Evolutionary conservation across 1,140 invertebrate genomes (phyloP).

Genomic region (Periplaneta americana): DNA sequence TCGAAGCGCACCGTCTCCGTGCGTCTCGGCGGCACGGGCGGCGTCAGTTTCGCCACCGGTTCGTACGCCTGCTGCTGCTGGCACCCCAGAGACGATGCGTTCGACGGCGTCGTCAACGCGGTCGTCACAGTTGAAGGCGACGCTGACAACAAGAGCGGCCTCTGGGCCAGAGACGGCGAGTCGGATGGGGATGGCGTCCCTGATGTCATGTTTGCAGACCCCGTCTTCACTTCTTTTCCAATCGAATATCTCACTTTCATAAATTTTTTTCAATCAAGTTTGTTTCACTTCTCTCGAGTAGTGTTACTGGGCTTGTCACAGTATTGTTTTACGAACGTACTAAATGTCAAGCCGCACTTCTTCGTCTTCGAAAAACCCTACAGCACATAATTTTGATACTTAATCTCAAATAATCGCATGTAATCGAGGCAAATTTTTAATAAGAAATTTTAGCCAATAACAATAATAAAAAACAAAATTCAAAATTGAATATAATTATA

Average conservation of each 20-base stretch:
- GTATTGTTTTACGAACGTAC: no score
- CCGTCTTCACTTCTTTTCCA: background rate
- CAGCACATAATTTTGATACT: no score
- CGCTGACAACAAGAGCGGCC: background rate
- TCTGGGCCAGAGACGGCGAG: constrained; percentile 3
- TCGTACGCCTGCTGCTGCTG: background rate
- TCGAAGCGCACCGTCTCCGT: background rate
- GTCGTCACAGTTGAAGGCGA: background rate
- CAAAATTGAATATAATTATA: no score
- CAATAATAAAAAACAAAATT: no score
- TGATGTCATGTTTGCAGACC: background rate
- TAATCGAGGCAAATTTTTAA: no score
- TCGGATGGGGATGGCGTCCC: background rate
- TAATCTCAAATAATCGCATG: no score
- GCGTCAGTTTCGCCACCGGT: background rate
- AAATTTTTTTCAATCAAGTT: no score
- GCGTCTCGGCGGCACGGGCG: background rate
- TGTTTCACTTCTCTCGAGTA: no score
- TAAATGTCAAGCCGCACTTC: no score
- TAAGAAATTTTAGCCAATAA: no score
- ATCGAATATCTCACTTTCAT: background rate
- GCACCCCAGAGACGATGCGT: background rate
- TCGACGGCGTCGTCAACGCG: background rate
- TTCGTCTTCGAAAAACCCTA: no score
- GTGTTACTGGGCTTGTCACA: no score